These are phyloP conservation scores for Notarius lentiginosus DNA, from an alignment of 2,113 vertebrate genomes.

Conservation along the genomic window DNA sequence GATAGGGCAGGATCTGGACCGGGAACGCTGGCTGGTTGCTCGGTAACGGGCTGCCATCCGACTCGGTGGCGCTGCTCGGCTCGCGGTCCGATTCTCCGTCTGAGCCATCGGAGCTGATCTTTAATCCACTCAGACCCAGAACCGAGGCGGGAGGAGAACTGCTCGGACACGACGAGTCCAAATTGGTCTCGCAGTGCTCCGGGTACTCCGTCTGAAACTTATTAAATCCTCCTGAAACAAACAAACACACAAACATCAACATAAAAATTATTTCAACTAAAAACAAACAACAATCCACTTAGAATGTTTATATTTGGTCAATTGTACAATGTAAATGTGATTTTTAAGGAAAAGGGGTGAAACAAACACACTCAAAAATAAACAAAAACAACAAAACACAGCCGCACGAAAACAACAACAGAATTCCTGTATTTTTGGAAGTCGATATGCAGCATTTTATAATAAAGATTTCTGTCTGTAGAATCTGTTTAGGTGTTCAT, in stretches of 20 bases:
- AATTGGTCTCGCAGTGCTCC: slow-evolving; percentile 92
- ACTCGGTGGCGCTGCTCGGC: slow-evolving; percentile 94
- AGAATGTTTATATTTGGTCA: not conserved
- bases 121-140: slow-evolving; percentile 88
- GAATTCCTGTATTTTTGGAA: too few relatives aligned
- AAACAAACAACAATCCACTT: not conserved
- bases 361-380: not conserved
- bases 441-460: too few relatives aligned
- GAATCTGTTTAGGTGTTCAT: too few relatives aligned
- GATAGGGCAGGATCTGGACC: slow-evolving; percentile 95
- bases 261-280: too few relatives aligned
- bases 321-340: not conserved
- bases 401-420: too few relatives aligned
- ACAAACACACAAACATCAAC: not conserved
- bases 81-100: slow-evolving; percentile 95
- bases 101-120: slow-evolving; percentile 94
- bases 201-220: slow-evolving; percentile 96
- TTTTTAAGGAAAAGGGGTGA: not conserved
- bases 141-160: slow-evolving; percentile 89
- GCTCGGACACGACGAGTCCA: slow-evolving; percentile 89
- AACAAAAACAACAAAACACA: not conserved
- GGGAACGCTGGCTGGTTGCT: slow-evolving; percentile 95
- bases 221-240: slow-evolving; percentile 87
- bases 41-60: slow-evolving; percentile 90
- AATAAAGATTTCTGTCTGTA: too few relatives aligned